Evolutionary conservation across 1,140 invertebrate species (phyloP).

Genomic region (Drusus annulatus): DNA sequence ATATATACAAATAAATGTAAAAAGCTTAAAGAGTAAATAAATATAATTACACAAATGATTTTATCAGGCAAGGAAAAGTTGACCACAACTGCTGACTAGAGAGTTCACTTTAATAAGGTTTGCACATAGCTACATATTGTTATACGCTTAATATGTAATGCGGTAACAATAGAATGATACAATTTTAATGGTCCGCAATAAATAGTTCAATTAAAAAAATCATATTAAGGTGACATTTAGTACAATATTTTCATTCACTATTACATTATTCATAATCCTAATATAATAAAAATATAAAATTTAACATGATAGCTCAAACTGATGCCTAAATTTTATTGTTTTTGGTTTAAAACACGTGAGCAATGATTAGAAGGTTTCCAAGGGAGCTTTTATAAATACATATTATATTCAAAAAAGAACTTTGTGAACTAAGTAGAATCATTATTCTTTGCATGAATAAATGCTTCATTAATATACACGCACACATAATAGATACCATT

Average conservation of each 20-base stretch:
- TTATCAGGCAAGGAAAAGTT: conserved; percentile 28
- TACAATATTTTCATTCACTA: conserved; percentile 1
- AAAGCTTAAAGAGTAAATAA: conserved; percentile 27
- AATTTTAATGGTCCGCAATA: conserved; percentile 46
- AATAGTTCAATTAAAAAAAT: conserved; percentile 28
- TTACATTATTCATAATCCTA: conserved; percentile 20
- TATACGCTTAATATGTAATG: conserved; percentile 16
- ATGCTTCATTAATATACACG: too few species aligned
- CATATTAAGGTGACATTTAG: conserved; percentile 18
- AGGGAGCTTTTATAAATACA: conserved; percentile 1
- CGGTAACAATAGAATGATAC: conserved; percentile 41
- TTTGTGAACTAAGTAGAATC: too few species aligned
- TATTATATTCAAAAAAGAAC: neutral
- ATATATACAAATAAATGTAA: conserved; percentile 29
- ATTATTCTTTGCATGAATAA: too few species aligned
- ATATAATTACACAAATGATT: neutral
- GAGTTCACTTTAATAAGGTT: conserved; percentile 20
- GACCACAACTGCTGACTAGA: conserved; percentile 1
- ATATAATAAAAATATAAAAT: conserved; percentile 28
- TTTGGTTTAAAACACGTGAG: conserved; percentile 33
- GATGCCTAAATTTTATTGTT: neutral
- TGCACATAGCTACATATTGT: neutral
- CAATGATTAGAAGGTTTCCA: conserved; percentile 45
- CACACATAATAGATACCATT: conserved; percentile 32
- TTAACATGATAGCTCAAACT: conserved; percentile 16